A percentile compares a stretch with the other conserved stretches of the same genome.
Evolutionary conservation across 2,797 vertebrate species (phyloP).

Genomic region (Periophthalmus magnuspinnatus): DNA sequence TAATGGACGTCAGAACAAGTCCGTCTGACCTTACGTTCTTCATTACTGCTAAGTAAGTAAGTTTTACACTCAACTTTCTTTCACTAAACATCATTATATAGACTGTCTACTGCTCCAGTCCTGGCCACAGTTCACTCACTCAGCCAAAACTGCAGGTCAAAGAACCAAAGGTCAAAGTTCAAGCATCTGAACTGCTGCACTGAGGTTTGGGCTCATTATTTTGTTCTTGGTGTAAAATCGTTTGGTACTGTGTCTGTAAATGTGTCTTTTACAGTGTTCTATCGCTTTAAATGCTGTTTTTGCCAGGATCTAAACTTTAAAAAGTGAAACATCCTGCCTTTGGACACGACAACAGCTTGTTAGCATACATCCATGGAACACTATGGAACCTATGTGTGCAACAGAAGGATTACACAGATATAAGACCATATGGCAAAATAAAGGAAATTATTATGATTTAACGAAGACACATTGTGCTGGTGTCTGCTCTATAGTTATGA

Average conservation of each 20-base stretch:
- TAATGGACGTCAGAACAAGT: no score
- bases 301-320: no score
- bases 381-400: no score
- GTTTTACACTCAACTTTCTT: neutral
- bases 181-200: neutral
- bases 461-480: no score
- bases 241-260: constrained; percentile 15
- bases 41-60: constrained; percentile 3
- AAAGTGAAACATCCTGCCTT: no score
- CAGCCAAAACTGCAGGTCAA: neutral
- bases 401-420: no score
- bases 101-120: neutral
- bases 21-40: neutral
- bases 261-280: neutral
- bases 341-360: no score
- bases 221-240: neutral
- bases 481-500: no score
- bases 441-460: no score
- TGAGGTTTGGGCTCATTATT: neutral
- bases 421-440: no score
- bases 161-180: neutral
- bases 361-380: no score
- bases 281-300: no score
- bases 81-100: neutral
- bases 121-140: neutral